Base-by-base conservation (phyloP, 2,888 invertebrate genomes). In the Steinernema scapterisci region DNA sequence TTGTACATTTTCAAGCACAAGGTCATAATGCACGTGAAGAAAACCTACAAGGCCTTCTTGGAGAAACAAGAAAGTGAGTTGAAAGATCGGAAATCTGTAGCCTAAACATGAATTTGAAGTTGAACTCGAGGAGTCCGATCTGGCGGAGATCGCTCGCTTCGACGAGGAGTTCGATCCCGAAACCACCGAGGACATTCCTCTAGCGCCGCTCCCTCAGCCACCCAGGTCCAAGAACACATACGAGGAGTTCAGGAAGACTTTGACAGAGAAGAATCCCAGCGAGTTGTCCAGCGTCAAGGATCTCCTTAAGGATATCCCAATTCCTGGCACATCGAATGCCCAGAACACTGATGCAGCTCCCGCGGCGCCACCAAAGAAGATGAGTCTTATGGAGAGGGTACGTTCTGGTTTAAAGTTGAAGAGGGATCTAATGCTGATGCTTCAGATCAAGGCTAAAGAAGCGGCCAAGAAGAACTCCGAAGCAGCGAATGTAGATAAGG, bases 381-480 rank as follows among this genome's bases (percentile, higher is more conserved):
- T 63, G 63, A 63, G 31, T 63, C 63, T 63, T 63, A 9, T 63
- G 27, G 63, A 63, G 27, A 27, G 63, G 25, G 63, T 63, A 31
- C 13, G 63, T 31, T 16, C 6, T 13, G 21, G 11, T 51, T 19
- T 54, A n/a, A n/a, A n/a, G n/a, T n/a, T n/a, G 38, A 9, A 38
- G 5, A 6, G 38, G 9, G 38, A 38, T 16, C 31, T 5, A 63
- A 27, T 7, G 1, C 27, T 38, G 11, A 5, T 3, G 3, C 31
- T 63, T 63, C 38, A 63, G 63, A 63, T 63, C 31, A 63, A 31
- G 63, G 63, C 63, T 16, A 63, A 63, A 27, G 63, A 63, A 31
- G 27, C 16, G 13, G 63, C 63, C 27, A 63, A 63, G 19, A 63
- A 63, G 31, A 38, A 16, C 38, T 25, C 63, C 19, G 63, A 63